phyloP scores from a whole-genome alignment of 2,797 vertebrate genomes.

The Lepidocolaptes lacrymiger region DNA sequence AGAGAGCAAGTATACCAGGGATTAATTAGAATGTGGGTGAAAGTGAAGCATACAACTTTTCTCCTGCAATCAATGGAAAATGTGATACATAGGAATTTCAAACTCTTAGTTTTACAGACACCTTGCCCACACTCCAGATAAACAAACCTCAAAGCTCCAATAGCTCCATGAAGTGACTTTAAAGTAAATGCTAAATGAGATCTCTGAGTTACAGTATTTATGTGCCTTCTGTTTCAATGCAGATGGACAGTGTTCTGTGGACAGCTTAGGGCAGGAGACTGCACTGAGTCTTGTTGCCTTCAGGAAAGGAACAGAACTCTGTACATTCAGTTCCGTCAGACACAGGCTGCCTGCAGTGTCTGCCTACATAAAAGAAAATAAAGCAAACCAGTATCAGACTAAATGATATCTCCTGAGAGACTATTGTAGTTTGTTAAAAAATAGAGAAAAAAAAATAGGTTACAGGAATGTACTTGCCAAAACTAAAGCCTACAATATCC shows the following conservation, averaged over 20 bases:
- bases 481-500: not conserved
- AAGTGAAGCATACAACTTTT: not conserved
- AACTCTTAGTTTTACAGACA: not conserved
- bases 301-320: not conserved
- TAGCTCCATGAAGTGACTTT: not conserved
- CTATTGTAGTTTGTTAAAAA: conserved; percentile 39
- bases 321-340: not conserved
- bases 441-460: conserved; percentile 24
- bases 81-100: not conserved
- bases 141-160: not conserved
- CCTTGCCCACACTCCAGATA: not conserved
- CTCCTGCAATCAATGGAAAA: not conserved
- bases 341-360: not conserved
- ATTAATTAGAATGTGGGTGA: not conserved
- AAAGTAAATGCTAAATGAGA: not conserved
- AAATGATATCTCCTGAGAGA: conserved; percentile 4
- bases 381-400: conserved; percentile 24
- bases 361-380: conserved; percentile 21
- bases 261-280: not conserved
- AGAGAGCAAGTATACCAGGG: not conserved
- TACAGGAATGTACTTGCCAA: not conserved
- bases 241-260: not conserved
- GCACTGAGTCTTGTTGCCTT: not conserved
- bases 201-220: not conserved
- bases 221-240: not conserved